Percentiles rank a stretch among this genome's conserved stretches.
Evolutionary conservation across 2,888 invertebrate genomes (phyloP).

Genomic region (Ypsolopha scabrella): DNA sequence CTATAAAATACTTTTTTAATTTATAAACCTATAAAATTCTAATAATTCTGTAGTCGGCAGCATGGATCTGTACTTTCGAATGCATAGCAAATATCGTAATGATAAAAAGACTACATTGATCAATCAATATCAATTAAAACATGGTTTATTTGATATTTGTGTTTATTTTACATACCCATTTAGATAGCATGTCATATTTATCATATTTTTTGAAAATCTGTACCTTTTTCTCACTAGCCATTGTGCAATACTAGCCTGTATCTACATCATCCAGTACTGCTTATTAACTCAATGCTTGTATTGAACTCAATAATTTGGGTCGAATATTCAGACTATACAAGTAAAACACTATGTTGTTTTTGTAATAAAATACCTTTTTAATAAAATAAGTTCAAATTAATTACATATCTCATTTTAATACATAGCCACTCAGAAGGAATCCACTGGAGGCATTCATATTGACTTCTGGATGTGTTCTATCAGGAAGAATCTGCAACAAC

Average conservation of each 20-base stretch:
- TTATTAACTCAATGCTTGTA: no score
- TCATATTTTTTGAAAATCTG: no score
- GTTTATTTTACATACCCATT: neutral
- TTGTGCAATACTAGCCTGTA: no score
- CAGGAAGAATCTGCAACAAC: conserved; percentile 71
- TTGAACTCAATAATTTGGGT: no score
- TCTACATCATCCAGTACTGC: no score
- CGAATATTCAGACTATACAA: no score
- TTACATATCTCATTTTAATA: conserved; percentile 40
- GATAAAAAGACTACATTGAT: conserved; percentile 3
- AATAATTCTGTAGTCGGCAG: neutral
- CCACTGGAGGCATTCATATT: conserved; percentile 92
- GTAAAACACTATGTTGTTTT: neutral
- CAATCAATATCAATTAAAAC: conserved; percentile 3
- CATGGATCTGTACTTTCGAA: conserved; percentile 3
- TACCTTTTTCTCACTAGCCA: no score
- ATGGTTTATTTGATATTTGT: conserved; percentile 1
- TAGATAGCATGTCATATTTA: no score
- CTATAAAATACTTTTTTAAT: no score
- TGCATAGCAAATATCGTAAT: neutral
- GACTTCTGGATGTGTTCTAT: conserved; percentile 95
- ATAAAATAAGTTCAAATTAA: neutral
- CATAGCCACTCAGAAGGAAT: conserved; percentile 83
- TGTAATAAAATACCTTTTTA: conserved; percentile 4
- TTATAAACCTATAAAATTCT: neutral